These are phyloP conservation scores for Tangachromis dhanisi DNA, from an alignment of 2,113 vertebrate genomes.

Conservation along the genomic window DNA sequence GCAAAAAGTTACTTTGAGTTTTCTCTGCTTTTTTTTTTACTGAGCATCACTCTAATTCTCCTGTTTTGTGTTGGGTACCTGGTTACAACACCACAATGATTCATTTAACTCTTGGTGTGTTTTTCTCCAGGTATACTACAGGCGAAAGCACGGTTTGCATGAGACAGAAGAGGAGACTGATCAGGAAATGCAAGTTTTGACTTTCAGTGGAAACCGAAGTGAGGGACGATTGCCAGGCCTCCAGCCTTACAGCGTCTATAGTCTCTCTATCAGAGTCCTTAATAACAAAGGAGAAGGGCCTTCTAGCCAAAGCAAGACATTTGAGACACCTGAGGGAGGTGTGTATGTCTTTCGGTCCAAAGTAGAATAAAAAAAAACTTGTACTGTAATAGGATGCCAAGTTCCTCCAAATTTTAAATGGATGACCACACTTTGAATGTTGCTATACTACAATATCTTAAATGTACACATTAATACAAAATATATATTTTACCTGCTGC, in stretches of 20 bases:
- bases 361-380: neutral
- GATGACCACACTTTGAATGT: neutral
- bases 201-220: conserved; percentile 82
- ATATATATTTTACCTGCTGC: neutral
- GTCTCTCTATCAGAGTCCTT: conserved; percentile 80
- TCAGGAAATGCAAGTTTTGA: conserved; percentile 78
- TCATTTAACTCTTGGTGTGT: neutral
- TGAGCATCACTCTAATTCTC: neutral
- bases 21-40: neutral
- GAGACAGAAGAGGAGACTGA: conserved; percentile 68
- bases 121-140: conserved; percentile 81
- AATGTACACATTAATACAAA: neutral
- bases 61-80: neutral
- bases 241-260: conserved; percentile 85
- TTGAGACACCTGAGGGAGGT: conserved; percentile 95
- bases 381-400: neutral
- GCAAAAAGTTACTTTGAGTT: neutral
- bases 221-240: conserved; percentile 84
- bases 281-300: conserved; percentile 93
- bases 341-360: neutral
- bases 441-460: neutral
- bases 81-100: neutral
- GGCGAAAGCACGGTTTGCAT: conserved; percentile 73
- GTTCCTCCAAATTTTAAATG: neutral
- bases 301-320: conserved; percentile 72